These are phyloP conservation scores for Corvus cornix DNA, from an alignment of 2,113 vertebrate genomes.

Conservation along the genomic window DNA sequence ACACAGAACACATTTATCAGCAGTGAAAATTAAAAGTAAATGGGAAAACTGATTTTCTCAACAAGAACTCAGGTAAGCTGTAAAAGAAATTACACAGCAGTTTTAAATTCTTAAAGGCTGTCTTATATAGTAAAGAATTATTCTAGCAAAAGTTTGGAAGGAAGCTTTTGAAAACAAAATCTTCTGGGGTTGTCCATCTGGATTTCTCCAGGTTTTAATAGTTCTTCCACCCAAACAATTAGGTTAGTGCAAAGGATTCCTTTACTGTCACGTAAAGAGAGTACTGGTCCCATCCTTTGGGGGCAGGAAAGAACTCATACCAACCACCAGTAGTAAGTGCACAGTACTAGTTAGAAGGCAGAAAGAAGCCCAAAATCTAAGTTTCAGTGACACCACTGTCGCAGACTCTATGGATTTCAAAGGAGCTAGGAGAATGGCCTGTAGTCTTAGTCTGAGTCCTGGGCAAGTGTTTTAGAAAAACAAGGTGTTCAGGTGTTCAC, in stretches of 20 bases:
- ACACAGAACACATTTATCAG: neutral
- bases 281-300: neutral
- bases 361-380: neutral
- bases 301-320: neutral
- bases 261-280: neutral
- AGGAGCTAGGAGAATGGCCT: neutral
- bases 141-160: neutral
- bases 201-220: neutral
- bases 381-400: neutral
- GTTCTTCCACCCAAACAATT: neutral
- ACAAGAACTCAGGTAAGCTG: neutral
- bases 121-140: neutral
- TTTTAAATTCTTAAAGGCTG: neutral
- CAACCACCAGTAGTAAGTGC: rapidly evolving
- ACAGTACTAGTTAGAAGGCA: neutral
- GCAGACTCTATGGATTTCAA: neutral
- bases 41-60: neutral
- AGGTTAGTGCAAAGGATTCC: neutral
- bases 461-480: neutral
- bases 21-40: neutral
- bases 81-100: neutral
- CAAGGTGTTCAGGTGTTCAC: rapidly evolving
- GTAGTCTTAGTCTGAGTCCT: neutral
- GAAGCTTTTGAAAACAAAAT: neutral
- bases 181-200: neutral